These are phyloP conservation scores for Lepidocolaptes lacrymiger DNA, from an alignment of 2,797 vertebrate genomes.

Conservation along the genomic window DNA sequence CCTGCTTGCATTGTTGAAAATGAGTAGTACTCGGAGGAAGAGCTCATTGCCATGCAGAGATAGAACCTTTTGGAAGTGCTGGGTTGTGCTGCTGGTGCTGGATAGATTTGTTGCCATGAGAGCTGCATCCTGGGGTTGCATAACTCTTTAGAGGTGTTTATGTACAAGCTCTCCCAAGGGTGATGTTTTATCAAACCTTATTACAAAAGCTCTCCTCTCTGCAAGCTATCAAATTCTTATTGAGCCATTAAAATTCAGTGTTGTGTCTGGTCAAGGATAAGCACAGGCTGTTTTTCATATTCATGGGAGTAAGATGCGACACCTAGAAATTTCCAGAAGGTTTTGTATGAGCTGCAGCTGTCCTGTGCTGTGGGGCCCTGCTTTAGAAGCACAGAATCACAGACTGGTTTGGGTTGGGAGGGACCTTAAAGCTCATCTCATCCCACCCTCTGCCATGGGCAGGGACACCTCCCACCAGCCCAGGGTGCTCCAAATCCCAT, in stretches of 20 bases:
- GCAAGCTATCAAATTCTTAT: background rate
- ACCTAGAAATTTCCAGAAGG: background rate
- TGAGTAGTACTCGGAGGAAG: background rate
- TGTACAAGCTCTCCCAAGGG: constrained; percentile 22
- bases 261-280: constrained; percentile 16
- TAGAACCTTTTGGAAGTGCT: background rate
- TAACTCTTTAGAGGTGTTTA: constrained; percentile 47
- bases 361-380: background rate
- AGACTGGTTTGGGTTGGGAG: background rate
- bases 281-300: background rate
- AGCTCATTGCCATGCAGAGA: background rate
- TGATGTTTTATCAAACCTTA: constrained; percentile 57
- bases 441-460: background rate
- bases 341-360: background rate
- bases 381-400: fast-evolving
- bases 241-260: constrained; percentile 32
- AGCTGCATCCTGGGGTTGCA: background rate
- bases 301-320: background rate
- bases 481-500: fast-evolving
- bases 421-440: fast-evolving
- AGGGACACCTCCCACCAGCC: background rate
- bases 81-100: background rate
- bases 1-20: background rate
- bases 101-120: background rate
- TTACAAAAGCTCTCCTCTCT: constrained; percentile 5